Evolutionary conservation across 2,113 vertebrate genomes (phyloP).

Genomic region (Fulmarus glacialis): DNA sequence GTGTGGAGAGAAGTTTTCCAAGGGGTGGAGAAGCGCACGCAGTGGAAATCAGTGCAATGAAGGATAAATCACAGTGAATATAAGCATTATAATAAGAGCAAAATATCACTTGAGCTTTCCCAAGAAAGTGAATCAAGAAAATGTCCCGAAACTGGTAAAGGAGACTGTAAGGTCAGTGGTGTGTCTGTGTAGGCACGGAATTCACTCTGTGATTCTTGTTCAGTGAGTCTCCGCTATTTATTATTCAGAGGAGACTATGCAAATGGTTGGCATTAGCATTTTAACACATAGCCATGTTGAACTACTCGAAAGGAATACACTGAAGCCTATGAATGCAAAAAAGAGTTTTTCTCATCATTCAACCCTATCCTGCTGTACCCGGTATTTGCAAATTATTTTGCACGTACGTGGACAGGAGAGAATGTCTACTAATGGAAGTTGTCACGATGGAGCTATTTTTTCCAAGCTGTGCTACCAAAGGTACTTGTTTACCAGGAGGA

Average conservation of each 20-base stretch:
- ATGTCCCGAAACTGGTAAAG: neutral
- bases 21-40: neutral
- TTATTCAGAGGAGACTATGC: neutral
- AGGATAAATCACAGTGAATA: neutral
- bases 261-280: neutral
- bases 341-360: neutral
- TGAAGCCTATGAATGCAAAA: neutral
- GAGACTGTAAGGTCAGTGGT: neutral
- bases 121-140: neutral
- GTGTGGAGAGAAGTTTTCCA: neutral
- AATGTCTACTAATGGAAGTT: neutral
- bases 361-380: fast-evolving
- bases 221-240: neutral
- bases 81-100: neutral
- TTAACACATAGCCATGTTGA: neutral
- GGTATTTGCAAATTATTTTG: neutral
- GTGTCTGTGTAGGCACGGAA: neutral
- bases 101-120: neutral
- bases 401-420: neutral
- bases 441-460: neutral
- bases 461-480: neutral
- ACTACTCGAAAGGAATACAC: neutral
- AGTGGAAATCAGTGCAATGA: neutral
- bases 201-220: neutral
- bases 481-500: neutral